Percentiles rank a stretch among this genome's conserved stretches.
Evolutionary conservation across 2,888 invertebrate genomes (phyloP).

Genomic region (Dicyrtoma fusca): DNA sequence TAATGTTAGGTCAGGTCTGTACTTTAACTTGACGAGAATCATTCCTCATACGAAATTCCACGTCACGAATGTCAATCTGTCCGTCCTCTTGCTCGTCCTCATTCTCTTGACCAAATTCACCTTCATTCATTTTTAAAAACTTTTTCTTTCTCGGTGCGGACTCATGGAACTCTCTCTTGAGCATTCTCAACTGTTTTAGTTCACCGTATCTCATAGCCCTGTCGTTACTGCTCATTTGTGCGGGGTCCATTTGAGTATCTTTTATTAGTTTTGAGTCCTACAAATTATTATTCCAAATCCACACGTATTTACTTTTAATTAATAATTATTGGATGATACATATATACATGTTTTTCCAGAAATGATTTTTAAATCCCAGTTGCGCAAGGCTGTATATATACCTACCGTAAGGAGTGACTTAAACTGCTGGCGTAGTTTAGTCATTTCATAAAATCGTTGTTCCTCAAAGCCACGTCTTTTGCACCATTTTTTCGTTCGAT

Average conservation of each 20-base stretch:
- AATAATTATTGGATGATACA: background rate
- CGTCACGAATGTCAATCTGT: conserved; percentile 75
- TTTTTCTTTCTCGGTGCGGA: conserved; percentile 73
- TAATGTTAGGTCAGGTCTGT: too few species aligned
- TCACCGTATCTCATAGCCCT: conserved; percentile 85
- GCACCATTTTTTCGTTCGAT: conserved; percentile 77
- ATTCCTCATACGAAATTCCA: conserved; percentile 83
- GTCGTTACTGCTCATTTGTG: conserved; percentile 68
- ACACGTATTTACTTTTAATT: too few species aligned
- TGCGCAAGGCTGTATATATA: background rate
- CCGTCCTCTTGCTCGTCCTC: conserved; percentile 64
- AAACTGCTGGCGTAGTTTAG: conserved; percentile 88
- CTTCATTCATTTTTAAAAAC: conserved; percentile 68
- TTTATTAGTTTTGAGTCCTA: conserved; percentile 52
- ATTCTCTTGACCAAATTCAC: conserved; percentile 68
- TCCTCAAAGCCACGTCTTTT: conserved; percentile 89
- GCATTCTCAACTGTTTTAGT: conserved; percentile 78
- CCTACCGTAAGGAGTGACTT: conserved; percentile 74
- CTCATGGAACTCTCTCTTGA: conserved; percentile 74
- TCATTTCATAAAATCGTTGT: conserved; percentile 94
- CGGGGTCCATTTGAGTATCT: conserved; percentile 56
- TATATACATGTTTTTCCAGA: background rate
- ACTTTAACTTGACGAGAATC: conserved; percentile 74
- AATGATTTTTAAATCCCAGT: too few species aligned
- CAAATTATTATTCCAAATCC: background rate